Evolutionary conservation across 2,113 vertebrate genomes (phyloP).

Genomic region (Corythornis madagascariensis): DNA sequence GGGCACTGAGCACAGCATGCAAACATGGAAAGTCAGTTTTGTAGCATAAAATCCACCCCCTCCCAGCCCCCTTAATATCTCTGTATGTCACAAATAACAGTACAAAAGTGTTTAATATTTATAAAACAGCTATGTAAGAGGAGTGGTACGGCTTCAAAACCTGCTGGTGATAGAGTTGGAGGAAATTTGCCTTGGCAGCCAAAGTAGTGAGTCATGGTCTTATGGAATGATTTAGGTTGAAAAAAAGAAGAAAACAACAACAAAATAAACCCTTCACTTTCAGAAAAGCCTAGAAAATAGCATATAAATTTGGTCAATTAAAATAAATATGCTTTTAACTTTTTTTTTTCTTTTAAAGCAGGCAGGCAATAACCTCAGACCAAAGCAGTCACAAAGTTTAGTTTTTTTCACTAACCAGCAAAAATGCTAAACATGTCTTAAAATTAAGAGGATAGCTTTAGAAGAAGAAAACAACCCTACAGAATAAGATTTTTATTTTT

Average conservation of each 20-base stretch:
- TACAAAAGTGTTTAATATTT: background rate
- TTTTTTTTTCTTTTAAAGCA: background rate
- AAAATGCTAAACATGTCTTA: background rate
- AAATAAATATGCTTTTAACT: background rate
- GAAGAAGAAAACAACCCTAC: background rate
- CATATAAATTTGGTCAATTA: slow-evolving; percentile 9
- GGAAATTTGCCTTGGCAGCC: slow-evolving; percentile 3
- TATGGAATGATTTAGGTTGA: background rate
- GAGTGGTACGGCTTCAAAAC: background rate
- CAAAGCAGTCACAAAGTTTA: background rate
- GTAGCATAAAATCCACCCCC: background rate
- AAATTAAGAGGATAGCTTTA: background rate
- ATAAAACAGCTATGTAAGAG: background rate
- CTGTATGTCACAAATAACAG: background rate
- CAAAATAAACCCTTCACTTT: slow-evolving; percentile 3
- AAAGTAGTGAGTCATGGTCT: background rate
- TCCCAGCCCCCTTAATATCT: background rate
- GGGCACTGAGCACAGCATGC: background rate
- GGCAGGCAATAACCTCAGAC: background rate
- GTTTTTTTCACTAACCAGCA: background rate
- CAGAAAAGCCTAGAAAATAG: background rate
- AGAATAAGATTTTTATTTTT: too few species aligned
- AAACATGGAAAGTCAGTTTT: background rate
- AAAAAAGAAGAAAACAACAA: background rate
- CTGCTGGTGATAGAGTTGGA: background rate